A percentile compares a stretch with the other conserved stretches of the same genome.
These are phyloP conservation scores for Dynastes maya DNA, from an alignment of 2,888 invertebrate species.

Conservation along the genomic window DNA sequence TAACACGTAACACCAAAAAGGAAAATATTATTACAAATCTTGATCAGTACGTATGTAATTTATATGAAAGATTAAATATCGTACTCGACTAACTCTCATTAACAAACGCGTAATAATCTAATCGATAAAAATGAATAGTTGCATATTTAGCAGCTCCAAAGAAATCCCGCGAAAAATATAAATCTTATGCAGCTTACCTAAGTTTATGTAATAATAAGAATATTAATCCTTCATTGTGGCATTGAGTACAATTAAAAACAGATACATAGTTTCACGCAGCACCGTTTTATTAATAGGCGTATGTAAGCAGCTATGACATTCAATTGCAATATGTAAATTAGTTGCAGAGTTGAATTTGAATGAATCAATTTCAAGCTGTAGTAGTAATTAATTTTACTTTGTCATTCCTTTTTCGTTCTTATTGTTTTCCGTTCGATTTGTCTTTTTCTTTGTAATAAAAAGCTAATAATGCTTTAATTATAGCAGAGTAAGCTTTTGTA, in stretches of 20 bases:
- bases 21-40: no score
- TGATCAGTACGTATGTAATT: no score
- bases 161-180: no score
- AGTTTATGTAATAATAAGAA: neutral
- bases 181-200: no score
- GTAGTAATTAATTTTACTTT: neutral
- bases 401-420: neutral
- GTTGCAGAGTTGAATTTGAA: conserved; percentile 4
- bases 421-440: neutral
- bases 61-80: no score
- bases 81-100: no score
- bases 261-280: neutral
- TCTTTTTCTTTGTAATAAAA: neutral
- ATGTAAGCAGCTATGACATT: neutral
- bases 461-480: neutral
- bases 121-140: no score
- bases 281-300: conserved; percentile 13
- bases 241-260: neutral
- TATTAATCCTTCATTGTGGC: neutral
- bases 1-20: no score
- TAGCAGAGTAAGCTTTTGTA: no score
- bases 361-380: neutral
- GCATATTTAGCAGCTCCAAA: no score
- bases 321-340: neutral
- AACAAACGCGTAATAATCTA: no score